Evolutionary conservation across 2,888 invertebrate genomes (phyloP), one percentile per base, ranked within the genome.

Genomic region (Parascotia fuliginaria): DNA sequence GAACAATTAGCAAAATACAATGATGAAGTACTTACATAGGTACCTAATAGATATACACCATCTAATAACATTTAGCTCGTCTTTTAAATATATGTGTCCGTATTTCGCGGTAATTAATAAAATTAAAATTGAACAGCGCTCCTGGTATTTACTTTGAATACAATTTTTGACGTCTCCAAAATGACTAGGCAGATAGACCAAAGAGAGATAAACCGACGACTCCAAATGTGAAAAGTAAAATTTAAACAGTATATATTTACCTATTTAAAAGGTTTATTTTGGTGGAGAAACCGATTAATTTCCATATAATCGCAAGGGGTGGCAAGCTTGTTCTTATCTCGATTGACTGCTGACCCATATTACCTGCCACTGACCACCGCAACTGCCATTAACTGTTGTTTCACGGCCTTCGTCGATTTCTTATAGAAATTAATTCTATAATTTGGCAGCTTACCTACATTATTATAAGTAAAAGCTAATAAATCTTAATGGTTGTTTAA

Each of bases 301-400:
- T 85, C 77, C 84, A 86, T 85, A 81, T 83, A 85, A 87, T 86
- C 85, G 83, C 81, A 64, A 79, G 55, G 60, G 49, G 60, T 70
- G 73, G 75, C 79, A 72, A 78, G 83, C 80, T 81, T 75, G 73
- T 69, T 65, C 71, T 70, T 87, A 88, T 89, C 87, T 74, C 83
- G 81, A 85, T 87, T 84, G 83, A 89, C 86, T 86, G 83, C 70
- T 87, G 90, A 89, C 90, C 90, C 81, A 87, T 83, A 82, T 87
- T 61, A 60, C 49, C 71, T 69, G 64, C 75, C 71, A 74, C 62
- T 60, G 58, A 58, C 64, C 62, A 54, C 60, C 55, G 48, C 60
- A 38, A 52, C 31, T 36, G 48, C 55, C 51, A 66, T 65, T 64
- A 52, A 51, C 48, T 48, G 44, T 55, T 48, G 42, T 31, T 29